These are phyloP conservation scores for Contarinia nasturtii DNA, from an alignment of 1,140 invertebrate species.

Conservation along the genomic window DNA sequence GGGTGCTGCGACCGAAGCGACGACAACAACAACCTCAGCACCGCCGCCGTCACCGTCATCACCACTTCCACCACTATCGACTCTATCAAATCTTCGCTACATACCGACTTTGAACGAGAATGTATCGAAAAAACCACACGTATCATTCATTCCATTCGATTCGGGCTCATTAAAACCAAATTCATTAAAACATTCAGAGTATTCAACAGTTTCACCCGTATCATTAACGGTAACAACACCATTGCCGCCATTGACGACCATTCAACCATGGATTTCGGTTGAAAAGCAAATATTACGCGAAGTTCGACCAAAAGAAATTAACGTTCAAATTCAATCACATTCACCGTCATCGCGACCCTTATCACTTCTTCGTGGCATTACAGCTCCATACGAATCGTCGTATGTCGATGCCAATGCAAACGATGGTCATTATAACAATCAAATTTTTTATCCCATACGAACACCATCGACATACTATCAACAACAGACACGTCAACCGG, in stretches of 20 bases:
- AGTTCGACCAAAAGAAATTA: neutral
- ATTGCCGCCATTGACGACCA: constrained; percentile 2
- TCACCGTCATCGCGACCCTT: neutral
- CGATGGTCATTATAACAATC: constrained; percentile 4
- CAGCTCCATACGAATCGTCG: constrained; percentile 3
- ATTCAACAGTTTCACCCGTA: neutral
- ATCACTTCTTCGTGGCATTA: constrained; percentile 6
- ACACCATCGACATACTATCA: constrained; percentile 12
- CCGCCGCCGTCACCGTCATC: constrained; percentile 15
- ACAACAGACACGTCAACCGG: constrained; percentile 6
- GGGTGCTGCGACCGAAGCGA: neutral
- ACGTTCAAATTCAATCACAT: neutral
- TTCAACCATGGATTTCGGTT: constrained; percentile 7
- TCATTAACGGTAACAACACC: constrained; percentile 4
- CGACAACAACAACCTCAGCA: constrained; percentile 11
- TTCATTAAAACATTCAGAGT: neutral
- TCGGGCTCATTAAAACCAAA: neutral
- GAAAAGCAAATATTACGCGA: constrained; percentile 4
- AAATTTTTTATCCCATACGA: constrained; percentile 6
- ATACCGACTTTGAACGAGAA: constrained; percentile 7
- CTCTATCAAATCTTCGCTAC: constrained; percentile 23
- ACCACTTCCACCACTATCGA: constrained; percentile 25
- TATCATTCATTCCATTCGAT: constrained; percentile 4
- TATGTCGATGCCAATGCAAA: constrained; percentile 9
- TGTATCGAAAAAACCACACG: constrained; percentile 16